Evolutionary conservation across 1,140 invertebrate genomes (phyloP).

Genomic region (Drosophila kikkawai): DNA sequence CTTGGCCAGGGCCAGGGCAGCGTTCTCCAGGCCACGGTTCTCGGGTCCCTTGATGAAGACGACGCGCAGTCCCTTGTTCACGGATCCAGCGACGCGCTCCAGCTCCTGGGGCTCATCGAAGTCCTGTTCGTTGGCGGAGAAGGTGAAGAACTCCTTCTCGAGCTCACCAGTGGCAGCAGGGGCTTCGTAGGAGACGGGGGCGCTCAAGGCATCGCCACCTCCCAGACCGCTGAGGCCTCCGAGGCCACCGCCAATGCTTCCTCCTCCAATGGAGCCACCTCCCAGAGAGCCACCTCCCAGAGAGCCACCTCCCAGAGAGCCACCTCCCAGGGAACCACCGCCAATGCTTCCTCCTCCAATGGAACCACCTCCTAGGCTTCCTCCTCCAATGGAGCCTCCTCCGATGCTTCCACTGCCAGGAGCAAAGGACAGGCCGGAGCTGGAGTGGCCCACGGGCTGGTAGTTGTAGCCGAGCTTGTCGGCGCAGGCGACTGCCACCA

Average conservation of each 20-base stretch:
- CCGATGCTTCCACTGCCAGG: conserved; percentile 57
- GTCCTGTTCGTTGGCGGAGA: conserved; percentile 53
- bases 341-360: conserved; percentile 30
- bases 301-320: conserved; percentile 37
- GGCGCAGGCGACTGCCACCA: conserved; percentile 75
- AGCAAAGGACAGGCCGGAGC: conserved; percentile 62
- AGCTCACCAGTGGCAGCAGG: conserved; percentile 51
- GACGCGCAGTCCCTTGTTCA: conserved; percentile 65
- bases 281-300: conserved; percentile 33
- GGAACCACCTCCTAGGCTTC: conserved; percentile 12
- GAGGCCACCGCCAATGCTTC: conserved; percentile 20
- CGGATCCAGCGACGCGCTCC: conserved; percentile 35
- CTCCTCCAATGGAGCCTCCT: conserved; percentile 24
- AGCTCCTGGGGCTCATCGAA: conserved; percentile 54
- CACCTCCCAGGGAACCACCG: conserved; percentile 31
- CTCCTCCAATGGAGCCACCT: conserved; percentile 22
- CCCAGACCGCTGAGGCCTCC: conserved; percentile 43
- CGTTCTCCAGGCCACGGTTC: too few relatives aligned
- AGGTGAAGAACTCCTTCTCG: conserved; percentile 68
- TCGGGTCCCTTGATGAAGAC: conserved; percentile 33
- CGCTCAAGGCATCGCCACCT: conserved; percentile 35
- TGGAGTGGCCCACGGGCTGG: conserved; percentile 70
- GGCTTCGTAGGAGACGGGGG: conserved; percentile 39
- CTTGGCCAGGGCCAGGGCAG: too few relatives aligned
- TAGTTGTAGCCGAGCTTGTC: conserved; percentile 83